These are phyloP conservation scores for Patella caerulea DNA, from an alignment of 2,888 invertebrate species.

Conservation along the genomic window DNA sequence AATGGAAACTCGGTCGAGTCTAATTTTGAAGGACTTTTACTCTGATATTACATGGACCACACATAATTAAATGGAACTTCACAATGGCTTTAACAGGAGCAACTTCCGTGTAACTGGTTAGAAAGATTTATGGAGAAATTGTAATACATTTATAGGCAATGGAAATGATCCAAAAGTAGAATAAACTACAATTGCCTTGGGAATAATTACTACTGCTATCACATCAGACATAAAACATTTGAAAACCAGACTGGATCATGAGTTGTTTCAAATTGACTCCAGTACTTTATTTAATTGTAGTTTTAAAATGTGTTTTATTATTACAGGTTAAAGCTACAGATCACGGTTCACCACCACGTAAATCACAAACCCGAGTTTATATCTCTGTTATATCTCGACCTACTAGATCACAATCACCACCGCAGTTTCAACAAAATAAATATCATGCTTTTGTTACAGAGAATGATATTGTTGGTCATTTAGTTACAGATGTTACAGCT, in stretches of 20 bases:
- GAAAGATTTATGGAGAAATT: too few relatives aligned
- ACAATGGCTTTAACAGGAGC: slow-evolving; percentile 35
- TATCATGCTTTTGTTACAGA: slow-evolving; percentile 65
- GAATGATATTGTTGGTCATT: slow-evolving; percentile 85
- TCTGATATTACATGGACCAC: too few relatives aligned
- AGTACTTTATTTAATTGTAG: too few relatives aligned
- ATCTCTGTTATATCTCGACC: slow-evolving; percentile 59
- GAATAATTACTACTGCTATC: neutral
- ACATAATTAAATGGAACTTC: too few relatives aligned
- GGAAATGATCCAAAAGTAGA: neutral
- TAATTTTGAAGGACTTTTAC: too few relatives aligned
- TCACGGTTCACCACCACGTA: slow-evolving; percentile 52
- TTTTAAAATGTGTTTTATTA: too few relatives aligned
- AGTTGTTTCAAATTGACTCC: too few relatives aligned
- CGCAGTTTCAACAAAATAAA: slow-evolving; percentile 76
- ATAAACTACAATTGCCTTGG: too few relatives aligned
- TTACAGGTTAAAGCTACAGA: slow-evolving; percentile 56
- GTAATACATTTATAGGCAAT: neutral
- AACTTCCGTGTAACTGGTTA: neutral
- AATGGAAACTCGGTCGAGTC: too few relatives aligned
- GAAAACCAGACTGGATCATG: too few relatives aligned
- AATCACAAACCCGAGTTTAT: slow-evolving; percentile 39
- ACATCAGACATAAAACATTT: too few relatives aligned
- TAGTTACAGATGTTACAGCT: slow-evolving; percentile 86
- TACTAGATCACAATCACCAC: slow-evolving; percentile 73